Evolutionary conservation across 2,113 vertebrate species (phyloP).

Genomic region (Dicaeum eximium): DNA sequence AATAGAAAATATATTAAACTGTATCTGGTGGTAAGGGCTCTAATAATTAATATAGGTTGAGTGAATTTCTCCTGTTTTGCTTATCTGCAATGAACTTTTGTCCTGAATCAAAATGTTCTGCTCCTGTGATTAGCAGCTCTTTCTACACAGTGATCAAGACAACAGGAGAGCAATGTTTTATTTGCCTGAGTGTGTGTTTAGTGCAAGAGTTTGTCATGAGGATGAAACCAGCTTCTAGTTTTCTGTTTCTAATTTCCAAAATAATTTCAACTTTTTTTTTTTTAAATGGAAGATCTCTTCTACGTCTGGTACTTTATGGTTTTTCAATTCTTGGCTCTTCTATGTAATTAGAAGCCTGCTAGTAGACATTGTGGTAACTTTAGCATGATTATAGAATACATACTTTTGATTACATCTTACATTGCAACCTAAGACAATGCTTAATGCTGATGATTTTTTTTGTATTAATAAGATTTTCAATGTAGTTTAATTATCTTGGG

Average conservation of each 20-base stretch:
- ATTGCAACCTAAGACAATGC: not conserved
- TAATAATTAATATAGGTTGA: not conserved
- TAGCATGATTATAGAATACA: not conserved
- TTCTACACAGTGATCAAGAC: not conserved
- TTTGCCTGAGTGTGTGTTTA: not conserved
- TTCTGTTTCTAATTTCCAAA: not conserved
- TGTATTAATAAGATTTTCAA: not conserved
- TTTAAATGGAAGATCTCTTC: not conserved
- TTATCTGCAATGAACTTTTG: not conserved
- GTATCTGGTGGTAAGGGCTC: not conserved
- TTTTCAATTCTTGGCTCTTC: not conserved
- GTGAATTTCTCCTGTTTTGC: not conserved
- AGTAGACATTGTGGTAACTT: not conserved
- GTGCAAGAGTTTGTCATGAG: not conserved
- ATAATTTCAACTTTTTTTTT: not conserved
- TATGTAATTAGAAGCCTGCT: not conserved
- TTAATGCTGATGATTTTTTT: not conserved
- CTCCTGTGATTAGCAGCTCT: not conserved
- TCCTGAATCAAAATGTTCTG: not conserved
- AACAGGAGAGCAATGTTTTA: not conserved
- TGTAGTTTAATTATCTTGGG: not conserved
- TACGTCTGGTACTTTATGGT: not conserved
- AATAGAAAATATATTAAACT: slow-evolving; percentile 26
- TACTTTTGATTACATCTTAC: not conserved
- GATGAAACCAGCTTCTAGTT: not conserved